Evolutionary conservation across 1,140 invertebrate species (phyloP).

Genomic region (Aphaenogaster ashmeadi): DNA sequence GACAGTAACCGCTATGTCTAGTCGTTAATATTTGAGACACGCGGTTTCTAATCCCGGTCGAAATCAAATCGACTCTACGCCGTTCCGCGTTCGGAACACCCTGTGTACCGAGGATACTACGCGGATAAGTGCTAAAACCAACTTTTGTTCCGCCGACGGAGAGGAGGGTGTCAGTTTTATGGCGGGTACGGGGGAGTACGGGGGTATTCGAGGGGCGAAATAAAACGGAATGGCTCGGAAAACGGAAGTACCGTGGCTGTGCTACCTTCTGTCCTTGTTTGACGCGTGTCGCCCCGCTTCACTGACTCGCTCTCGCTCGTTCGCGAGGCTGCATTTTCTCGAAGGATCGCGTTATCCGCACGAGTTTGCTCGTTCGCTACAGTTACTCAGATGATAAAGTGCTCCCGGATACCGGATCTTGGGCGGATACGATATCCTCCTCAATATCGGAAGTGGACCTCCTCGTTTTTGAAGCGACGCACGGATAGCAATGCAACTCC

Average conservation of each 20-base stretch:
- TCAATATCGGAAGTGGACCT: slow-evolving; percentile 55
- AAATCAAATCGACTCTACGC: slow-evolving; percentile 26
- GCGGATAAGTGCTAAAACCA: slow-evolving; percentile 76
- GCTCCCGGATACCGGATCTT: slow-evolving; percentile 58
- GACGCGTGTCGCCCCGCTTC: slow-evolving; percentile 35
- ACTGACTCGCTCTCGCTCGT: slow-evolving; percentile 35
- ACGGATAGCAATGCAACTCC: slow-evolving; percentile 45
- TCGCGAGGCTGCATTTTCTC: slow-evolving; percentile 60
- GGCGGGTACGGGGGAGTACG: neutral
- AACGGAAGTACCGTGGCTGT: slow-evolving; percentile 66
- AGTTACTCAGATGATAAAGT: slow-evolving; percentile 71
- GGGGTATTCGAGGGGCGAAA: slow-evolving; percentile 61
- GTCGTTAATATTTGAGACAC: slow-evolving; percentile 19
- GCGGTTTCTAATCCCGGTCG: slow-evolving; percentile 21
- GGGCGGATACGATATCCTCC: slow-evolving; percentile 65
- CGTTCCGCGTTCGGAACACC: neutral
- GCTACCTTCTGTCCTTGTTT: slow-evolving; percentile 52
- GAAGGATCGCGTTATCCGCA: slow-evolving; percentile 71
- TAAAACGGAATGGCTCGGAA: slow-evolving; percentile 69
- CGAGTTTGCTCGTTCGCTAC: slow-evolving; percentile 66
- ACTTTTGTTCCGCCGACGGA: slow-evolving; percentile 68
- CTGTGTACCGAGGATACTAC: neutral
- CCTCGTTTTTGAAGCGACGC: slow-evolving; percentile 56
- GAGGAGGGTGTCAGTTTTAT: slow-evolving; percentile 33
- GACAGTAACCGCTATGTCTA: neutral